Percentiles rank a stretch among this genome's conserved stretches.
These are phyloP conservation scores for Rattus rattus DNA, from an alignment of 2,113 vertebrate species.

Conservation along the genomic window DNA sequence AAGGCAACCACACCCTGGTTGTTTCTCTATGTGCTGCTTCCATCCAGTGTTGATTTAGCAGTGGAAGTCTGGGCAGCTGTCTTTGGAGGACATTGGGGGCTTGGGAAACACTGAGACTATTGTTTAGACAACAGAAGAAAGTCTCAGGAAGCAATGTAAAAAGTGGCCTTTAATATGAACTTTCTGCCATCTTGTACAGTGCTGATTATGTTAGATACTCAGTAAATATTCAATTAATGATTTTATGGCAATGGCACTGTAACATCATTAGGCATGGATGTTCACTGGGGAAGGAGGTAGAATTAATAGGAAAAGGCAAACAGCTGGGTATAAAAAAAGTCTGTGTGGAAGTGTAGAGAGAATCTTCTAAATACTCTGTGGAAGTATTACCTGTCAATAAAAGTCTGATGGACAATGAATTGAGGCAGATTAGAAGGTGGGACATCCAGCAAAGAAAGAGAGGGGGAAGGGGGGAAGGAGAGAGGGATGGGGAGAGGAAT, in stretches of 20 bases:
- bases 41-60: background rate
- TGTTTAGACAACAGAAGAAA: constrained; percentile 14
- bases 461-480: too few species aligned
- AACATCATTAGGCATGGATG: background rate
- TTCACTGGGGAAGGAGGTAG: background rate
- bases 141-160: background rate
- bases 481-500: too few species aligned
- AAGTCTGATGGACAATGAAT: too few species aligned
- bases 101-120: constrained; percentile 31
- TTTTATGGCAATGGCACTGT: background rate
- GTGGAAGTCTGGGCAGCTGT: background rate
- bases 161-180: background rate
- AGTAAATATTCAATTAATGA: background rate
- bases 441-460: too few species aligned
- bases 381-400: too few species aligned
- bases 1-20: background rate
- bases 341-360: background rate
- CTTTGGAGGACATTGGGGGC: background rate
- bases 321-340: background rate
- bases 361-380: too few species aligned
- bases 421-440: too few species aligned
- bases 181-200: background rate
- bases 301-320: constrained; percentile 8
- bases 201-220: background rate
- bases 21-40: background rate